phyloP scores from a whole-genome alignment of 2,888 invertebrate species.

The Fissipunctia ypsillon region DNA sequence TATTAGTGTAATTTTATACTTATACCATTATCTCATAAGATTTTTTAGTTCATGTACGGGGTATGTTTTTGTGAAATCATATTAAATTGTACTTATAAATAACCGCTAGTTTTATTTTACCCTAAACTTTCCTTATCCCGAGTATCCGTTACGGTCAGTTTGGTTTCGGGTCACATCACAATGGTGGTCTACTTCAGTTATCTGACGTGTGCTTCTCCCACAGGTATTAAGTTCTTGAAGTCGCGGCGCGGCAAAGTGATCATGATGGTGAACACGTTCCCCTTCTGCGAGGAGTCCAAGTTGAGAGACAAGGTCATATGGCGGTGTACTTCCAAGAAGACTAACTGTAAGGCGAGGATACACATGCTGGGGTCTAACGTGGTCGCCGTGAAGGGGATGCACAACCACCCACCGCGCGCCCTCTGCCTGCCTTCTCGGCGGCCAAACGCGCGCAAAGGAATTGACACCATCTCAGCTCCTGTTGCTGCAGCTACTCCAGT shows the following conservation, averaged over 20 bases:
- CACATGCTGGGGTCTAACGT: constrained; percentile 88
- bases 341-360: constrained; percentile 88
- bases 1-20: constrained; percentile 88
- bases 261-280: constrained; percentile 90
- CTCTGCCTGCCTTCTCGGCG: constrained; percentile 75
- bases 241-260: constrained; percentile 89
- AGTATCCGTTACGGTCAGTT: constrained; percentile 30
- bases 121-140: constrained; percentile 38
- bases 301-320: constrained; percentile 89
- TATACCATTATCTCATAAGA: constrained; percentile 87
- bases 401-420: constrained; percentile 88
- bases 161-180: constrained; percentile 36
- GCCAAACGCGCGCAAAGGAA: constrained; percentile 70
- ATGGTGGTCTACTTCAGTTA: constrained; percentile 56
- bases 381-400: constrained; percentile 89
- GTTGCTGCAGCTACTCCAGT: constrained; percentile 48
- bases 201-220: constrained; percentile 80
- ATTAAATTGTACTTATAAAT: constrained; percentile 90
- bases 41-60: constrained; percentile 88
- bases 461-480: constrained; percentile 59
- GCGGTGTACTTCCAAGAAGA: constrained; percentile 90
- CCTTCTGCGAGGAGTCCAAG: constrained; percentile 89
- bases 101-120: constrained; percentile 86
- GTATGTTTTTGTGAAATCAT: constrained; percentile 89
- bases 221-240: constrained; percentile 89